Percentiles rank a stretch among this genome's conserved stretches.
Conservation (phyloP, 2,113 vertebrate genomes). For the Nesoenas mayeri region DNA sequence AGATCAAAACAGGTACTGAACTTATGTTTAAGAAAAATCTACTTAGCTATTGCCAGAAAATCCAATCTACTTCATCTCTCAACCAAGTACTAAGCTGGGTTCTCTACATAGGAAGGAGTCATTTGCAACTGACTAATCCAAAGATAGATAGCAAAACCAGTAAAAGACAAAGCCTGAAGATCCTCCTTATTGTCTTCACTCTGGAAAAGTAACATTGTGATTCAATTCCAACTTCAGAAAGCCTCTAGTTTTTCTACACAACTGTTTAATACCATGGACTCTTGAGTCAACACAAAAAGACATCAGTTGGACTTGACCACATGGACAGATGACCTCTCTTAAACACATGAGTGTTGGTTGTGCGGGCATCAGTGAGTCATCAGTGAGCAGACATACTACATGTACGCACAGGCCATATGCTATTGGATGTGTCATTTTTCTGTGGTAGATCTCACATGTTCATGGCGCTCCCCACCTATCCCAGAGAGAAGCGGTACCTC, state of each 20-base stretch:
- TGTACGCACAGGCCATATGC: background rate
- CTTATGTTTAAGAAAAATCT: background rate
- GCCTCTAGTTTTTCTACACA: background rate
- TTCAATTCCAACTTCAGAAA: background rate
- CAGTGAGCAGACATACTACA: fast-evolving
- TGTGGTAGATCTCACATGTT: background rate
- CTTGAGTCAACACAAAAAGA: background rate
- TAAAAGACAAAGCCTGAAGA: background rate
- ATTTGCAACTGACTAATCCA: background rate
- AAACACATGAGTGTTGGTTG: fast-evolving
- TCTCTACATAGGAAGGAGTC: background rate
- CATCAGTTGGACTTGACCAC: background rate
- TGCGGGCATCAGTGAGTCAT: background rate
- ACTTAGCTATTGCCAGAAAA: background rate
- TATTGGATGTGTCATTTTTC: background rate
- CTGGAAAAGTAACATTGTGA: background rate
- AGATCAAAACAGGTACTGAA: background rate
- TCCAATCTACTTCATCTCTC: background rate
- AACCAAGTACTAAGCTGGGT: background rate
- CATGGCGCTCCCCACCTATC: fast-evolving
- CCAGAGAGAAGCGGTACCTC: background rate
- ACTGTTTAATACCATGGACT: background rate
- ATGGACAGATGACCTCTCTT: fast-evolving
- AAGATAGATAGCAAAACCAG: background rate
- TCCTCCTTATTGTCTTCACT: background rate